A percentile compares a stretch with the other conserved stretches of the same genome.
Conservation (phyloP, 2,888 invertebrate species). For the Heliothis peltigera region DNA sequence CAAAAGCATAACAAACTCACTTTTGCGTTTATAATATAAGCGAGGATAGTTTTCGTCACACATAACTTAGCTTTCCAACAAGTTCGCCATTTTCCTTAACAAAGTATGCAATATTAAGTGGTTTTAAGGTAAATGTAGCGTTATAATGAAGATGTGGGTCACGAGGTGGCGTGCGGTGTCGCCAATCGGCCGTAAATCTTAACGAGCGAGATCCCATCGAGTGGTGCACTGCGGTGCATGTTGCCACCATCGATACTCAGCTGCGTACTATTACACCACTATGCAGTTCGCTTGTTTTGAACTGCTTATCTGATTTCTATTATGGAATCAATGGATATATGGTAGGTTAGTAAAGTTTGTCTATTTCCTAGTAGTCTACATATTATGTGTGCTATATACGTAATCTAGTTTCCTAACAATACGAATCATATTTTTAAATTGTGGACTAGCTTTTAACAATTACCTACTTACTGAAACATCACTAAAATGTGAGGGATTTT, state of each 20-base stretch:
- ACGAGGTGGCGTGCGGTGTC: constrained; percentile 45
- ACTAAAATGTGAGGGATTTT: too few relatives aligned
- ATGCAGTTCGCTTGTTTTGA: background rate
- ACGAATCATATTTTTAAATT: too few relatives aligned
- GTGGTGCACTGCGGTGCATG: constrained; percentile 49
- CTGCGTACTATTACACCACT: constrained; percentile 13
- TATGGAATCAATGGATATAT: background rate
- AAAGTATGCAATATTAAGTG: background rate
- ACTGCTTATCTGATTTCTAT: background rate
- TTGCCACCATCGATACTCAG: constrained; percentile 23
- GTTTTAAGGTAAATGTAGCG: constrained; percentile 27
- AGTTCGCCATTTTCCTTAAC: background rate
- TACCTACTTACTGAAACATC: too few relatives aligned
- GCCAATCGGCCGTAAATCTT: constrained; percentile 54
- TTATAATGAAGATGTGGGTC: constrained; percentile 42
- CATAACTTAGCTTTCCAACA: background rate
- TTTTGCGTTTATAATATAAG: too few relatives aligned
- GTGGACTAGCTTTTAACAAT: too few relatives aligned
- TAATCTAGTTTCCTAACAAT: too few relatives aligned
- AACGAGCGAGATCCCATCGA: constrained; percentile 54
- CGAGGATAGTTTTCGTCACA: background rate
- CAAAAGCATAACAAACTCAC: too few relatives aligned
- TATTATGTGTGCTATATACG: too few relatives aligned
- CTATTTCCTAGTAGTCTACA: background rate
- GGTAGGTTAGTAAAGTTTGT: background rate